Base-by-base conservation (phyloP, 64 coral and sea anemone species). In the Astreopora myriophthalma region DNA sequence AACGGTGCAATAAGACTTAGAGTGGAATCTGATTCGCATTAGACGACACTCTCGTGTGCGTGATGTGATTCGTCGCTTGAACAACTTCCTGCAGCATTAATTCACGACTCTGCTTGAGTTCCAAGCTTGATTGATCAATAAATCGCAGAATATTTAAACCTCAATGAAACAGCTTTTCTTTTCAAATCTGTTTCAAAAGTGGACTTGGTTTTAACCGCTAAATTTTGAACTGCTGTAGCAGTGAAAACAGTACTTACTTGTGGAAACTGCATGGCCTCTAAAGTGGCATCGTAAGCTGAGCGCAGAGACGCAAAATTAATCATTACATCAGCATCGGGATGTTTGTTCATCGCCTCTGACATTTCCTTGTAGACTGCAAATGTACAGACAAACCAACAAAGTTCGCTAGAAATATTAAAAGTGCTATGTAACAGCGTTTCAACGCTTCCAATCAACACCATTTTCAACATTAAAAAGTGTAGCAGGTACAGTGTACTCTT, bases 251-350 rank as follows among this genome's bases (percentile, higher is more conserved):
- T 14, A 22, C 69, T 71, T 30, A 91, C 93, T 84, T 95, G 97
- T 19, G 90, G 90, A 36, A 85, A 96, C 16, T 90, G 58, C 87
- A 99, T 75, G 8, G 97, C 97, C 60, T 99, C 97, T 27, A 99
- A 69, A 19, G 97, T 99, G 2, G 97, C 48, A 85, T 99, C 97
- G 17, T 96, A 99, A 37, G 97, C 97, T 24, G 97, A 99, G 32
- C 97, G 74, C 3, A 99, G 75, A 0, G 97, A 99, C 9, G 97
- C 97, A 65, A 99, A 99, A 71, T 99, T 99, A 33, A 99, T 82
- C 93, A 99, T 64, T 0, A 93, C 94, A 61, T 99, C 97, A 48
- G 94, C 94, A 19, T 91, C 92, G 5, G 94, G 81, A 24, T 96
- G 94, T 71, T 93, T 99, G 55, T 89, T 69, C 97, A 99, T 99